Percentiles rank a stretch among this genome's conserved stretches.
Evolutionary conservation across 2,113 vertebrate genomes (phyloP).

Genomic region (Bostrychus sinensis): DNA sequence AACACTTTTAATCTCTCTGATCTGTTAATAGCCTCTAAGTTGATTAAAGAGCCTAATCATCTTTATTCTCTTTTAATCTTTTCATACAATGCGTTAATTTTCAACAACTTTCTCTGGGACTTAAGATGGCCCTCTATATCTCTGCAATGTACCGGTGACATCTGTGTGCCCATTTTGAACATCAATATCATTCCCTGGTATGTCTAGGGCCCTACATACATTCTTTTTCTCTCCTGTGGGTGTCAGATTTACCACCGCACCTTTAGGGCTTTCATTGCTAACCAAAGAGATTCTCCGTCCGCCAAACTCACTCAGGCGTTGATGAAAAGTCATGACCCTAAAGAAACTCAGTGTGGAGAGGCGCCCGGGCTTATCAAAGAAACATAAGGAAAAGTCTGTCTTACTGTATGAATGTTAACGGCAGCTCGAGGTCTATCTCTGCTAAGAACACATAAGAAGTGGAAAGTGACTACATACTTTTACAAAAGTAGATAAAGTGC

Average conservation of each 20-base stretch:
- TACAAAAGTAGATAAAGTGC: too few relatives aligned
- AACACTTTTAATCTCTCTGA: conserved; percentile 48
- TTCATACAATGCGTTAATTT: conserved; percentile 56
- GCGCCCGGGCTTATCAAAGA: conserved; percentile 14
- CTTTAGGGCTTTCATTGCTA: conserved; percentile 18
- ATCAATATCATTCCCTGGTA: background rate
- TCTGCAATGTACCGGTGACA: conserved; percentile 21
- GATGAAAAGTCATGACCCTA: conserved; percentile 50
- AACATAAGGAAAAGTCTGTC: conserved; percentile 29
- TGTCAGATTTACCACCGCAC: conserved; percentile 27
- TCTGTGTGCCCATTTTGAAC: conserved; percentile 34
- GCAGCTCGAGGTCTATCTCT: background rate
- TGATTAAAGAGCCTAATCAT: conserved; percentile 57
- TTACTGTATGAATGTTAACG: conserved; percentile 24
- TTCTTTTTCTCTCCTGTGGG: conserved; percentile 19
- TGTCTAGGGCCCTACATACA: conserved; percentile 4
- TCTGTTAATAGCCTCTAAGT: conserved; percentile 66
- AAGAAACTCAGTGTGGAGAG: conserved; percentile 5
- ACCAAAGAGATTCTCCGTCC: conserved; percentile 40
- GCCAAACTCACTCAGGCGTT: conserved; percentile 32
- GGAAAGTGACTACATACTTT: too few relatives aligned
- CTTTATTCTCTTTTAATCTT: conserved; percentile 46
- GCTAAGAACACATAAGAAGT: background rate
- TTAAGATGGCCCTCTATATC: conserved; percentile 2
- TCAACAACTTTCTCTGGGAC: conserved; percentile 42